A percentile compares a stretch with the other conserved stretches of the same genome.
Evolutionary conservation across 2,888 invertebrate genomes (phyloP).

Genomic region (Harmothoe impar): DNA sequence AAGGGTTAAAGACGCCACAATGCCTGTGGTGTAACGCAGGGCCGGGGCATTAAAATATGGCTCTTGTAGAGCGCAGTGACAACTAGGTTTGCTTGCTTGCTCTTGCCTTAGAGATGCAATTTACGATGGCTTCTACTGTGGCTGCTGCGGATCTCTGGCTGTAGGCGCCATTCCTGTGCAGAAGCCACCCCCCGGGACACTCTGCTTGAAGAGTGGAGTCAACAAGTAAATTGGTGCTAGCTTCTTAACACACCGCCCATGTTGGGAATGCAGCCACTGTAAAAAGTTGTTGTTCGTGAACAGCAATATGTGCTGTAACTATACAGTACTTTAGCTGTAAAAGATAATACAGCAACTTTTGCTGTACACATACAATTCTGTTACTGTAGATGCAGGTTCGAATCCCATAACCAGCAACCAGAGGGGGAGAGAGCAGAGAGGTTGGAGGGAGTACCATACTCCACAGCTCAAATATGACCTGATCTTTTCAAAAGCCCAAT

Average conservation of each 20-base stretch:
- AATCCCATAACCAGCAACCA: too few species aligned
- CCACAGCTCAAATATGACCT: too few species aligned
- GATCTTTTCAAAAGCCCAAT: too few species aligned
- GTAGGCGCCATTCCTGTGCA: not conserved
- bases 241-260: not conserved
- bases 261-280: too few species aligned
- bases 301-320: too few species aligned
- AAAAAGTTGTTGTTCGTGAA: too few species aligned
- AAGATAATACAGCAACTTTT: too few species aligned
- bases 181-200: constrained; percentile 32
- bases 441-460: too few species aligned
- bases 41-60: constrained; percentile 54
- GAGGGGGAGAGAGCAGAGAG: too few species aligned
- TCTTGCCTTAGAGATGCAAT: constrained; percentile 55
- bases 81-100: constrained; percentile 44
- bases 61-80: not conserved
- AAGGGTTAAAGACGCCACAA: constrained; percentile 48
- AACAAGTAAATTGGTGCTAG: constrained; percentile 30
- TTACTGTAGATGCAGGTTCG: too few species aligned
- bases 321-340: too few species aligned
- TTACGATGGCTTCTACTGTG: constrained; percentile 18
- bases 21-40: constrained; percentile 15
- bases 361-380: too few species aligned
- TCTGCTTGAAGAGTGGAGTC: constrained; percentile 40
- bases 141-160: not conserved